Evolutionary conservation across 2,888 invertebrate genomes (phyloP).

Genomic region (Lydus trimaculatus): DNA sequence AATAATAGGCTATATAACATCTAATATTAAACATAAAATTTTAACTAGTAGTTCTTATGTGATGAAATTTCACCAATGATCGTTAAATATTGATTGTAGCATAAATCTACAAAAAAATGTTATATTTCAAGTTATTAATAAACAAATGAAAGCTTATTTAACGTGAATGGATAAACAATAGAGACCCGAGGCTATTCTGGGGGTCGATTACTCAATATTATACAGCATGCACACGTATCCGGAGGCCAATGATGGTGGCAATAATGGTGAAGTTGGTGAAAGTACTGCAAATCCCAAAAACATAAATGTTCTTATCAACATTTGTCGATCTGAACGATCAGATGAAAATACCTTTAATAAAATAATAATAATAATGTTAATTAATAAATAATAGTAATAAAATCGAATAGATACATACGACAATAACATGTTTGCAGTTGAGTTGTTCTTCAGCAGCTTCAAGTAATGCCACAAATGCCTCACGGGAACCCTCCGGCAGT

Average conservation of each 20-base stretch:
- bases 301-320: constrained; percentile 94
- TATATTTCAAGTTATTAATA: constrained; percentile 6
- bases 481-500: constrained; percentile 91
- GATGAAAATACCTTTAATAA: constrained; percentile 53
- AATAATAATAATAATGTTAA: constrained; percentile 18
- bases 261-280: constrained; percentile 80
- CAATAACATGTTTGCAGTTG: constrained; percentile 79
- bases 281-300: constrained; percentile 93
- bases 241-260: constrained; percentile 65
- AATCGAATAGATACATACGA: constrained; percentile 60
- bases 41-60: background rate
- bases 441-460: constrained; percentile 96
- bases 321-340: constrained; percentile 82
- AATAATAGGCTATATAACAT: background rate
- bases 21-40: background rate
- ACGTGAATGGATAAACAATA: constrained; percentile 27
- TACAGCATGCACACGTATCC: constrained; percentile 60
- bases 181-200: constrained; percentile 51
- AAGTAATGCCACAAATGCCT: constrained; percentile 91
- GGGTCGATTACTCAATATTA: constrained; percentile 59
- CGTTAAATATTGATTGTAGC: background rate
- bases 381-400: constrained; percentile 7
- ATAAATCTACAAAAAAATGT: constrained; percentile 11
- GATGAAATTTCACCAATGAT: background rate
- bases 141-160: background rate